Evolutionary conservation across 2,113 vertebrate species (phyloP).

Genomic region (Gavialis gangeticus): DNA sequence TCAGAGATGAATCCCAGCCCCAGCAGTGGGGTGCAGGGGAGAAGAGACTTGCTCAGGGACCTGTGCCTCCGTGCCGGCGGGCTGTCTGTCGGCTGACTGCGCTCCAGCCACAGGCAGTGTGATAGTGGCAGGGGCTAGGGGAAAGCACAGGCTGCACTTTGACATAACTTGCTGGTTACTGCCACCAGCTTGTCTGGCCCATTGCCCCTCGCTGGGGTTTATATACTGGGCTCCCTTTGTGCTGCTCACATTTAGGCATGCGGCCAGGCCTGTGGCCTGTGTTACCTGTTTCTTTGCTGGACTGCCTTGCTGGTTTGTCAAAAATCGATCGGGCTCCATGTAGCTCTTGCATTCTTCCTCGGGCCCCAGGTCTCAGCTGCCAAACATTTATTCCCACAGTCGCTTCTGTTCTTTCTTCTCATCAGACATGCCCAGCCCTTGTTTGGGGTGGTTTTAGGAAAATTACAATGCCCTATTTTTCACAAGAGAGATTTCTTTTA

Average conservation of each 20-base stretch:
- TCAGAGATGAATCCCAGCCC: neutral
- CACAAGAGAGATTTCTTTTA: constrained; percentile 13
- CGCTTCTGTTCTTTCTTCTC: constrained; percentile 1
- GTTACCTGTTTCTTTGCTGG: accelerated
- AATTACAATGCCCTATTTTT: neutral
- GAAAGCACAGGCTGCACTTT: no score
- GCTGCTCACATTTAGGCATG: neutral
- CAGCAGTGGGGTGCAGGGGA: neutral
- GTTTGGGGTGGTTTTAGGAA: neutral
- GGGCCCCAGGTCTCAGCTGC: neutral
- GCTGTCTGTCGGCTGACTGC: no score
- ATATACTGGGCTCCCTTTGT: no score
- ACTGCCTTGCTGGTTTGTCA: neutral
- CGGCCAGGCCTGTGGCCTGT: neutral
- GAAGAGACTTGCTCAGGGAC: no score
- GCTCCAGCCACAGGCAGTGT: no score
- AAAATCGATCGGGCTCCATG: neutral
- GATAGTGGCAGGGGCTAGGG: neutral
- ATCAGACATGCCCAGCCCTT: neutral
- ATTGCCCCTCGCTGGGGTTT: no score
- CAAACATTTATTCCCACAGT: neutral
- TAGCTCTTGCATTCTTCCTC: neutral
- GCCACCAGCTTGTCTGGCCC: no score
- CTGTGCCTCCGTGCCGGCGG: no score
- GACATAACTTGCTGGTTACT: no score